Percentiles rank a stretch among this genome's conserved stretches.
Conservation (phyloP, 2,888 invertebrate species). For the Cryptocheilus praepositus region DNA sequence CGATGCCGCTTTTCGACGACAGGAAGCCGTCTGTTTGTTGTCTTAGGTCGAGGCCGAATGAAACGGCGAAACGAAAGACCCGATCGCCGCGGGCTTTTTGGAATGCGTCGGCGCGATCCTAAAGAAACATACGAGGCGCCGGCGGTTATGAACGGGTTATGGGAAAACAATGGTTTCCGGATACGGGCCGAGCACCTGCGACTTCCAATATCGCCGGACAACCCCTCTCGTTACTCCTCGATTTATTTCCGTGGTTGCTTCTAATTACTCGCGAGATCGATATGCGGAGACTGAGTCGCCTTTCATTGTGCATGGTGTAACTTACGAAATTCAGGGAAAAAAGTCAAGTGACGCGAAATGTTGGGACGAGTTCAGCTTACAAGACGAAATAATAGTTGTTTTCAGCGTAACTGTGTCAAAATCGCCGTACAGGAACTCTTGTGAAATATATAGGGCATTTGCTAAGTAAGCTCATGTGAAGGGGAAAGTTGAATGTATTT, state of each 20-base stretch:
- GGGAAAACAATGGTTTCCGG: conserved; percentile 65
- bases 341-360: too few relatives aligned
- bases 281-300: neutral
- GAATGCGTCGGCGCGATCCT: conserved; percentile 62
- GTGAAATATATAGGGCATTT: too few relatives aligned
- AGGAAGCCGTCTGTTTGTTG: conserved; percentile 68
- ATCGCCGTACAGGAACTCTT: too few relatives aligned
- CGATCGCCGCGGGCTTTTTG: conserved; percentile 25
- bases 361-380: too few relatives aligned
- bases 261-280: conserved; percentile 37
- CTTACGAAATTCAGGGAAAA: too few relatives aligned
- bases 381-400: too few relatives aligned
- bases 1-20: conserved; percentile 42
- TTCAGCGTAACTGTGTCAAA: too few relatives aligned
- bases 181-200: conserved; percentile 59
- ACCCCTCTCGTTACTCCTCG: neutral
- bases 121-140: conserved; percentile 70
- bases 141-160: conserved; percentile 68
- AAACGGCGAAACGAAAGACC: conserved; percentile 44
- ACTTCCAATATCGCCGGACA: conserved; percentile 47
- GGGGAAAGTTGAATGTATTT: too few relatives aligned
- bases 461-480: too few relatives aligned
- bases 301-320: neutral
- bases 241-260: conserved; percentile 35
- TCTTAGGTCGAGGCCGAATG: conserved; percentile 66